Percentiles rank a stretch among this genome's conserved stretches.
Conservation (phyloP, 2,888 invertebrate species). For the Eurytoma californica region DNA sequence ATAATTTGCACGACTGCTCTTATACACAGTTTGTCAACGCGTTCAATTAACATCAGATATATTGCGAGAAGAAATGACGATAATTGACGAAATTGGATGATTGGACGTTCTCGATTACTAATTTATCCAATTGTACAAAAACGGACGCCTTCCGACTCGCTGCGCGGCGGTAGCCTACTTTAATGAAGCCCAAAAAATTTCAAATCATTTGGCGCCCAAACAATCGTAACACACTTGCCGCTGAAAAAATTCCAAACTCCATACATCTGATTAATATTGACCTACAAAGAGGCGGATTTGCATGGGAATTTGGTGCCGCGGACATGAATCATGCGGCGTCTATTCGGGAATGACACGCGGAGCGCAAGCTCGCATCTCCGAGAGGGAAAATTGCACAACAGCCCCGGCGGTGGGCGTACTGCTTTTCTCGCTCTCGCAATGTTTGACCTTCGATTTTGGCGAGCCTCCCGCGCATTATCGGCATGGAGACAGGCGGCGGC, state of each 20-base stretch:
- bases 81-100: no score
- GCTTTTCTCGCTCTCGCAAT: background rate
- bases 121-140: no score
- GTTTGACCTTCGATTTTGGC: constrained; percentile 32
- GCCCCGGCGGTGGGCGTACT: background rate
- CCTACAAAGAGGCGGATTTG: constrained; percentile 23
- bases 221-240: constrained; percentile 5
- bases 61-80: no score
- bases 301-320: constrained; percentile 44
- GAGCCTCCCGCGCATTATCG: background rate
- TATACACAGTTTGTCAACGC: no score
- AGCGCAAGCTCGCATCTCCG: no score
- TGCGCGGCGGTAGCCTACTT: no score
- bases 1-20: no score
- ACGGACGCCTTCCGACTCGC: no score
- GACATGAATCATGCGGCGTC: constrained; percentile 40
- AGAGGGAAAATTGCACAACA: constrained; percentile 34
- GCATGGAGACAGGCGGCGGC: background rate
- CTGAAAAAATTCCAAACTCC: background rate
- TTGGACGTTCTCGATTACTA: no score
- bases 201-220: background rate
- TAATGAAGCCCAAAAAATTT: no score
- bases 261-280: constrained; percentile 29
- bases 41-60: no score
- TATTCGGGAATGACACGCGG: constrained; percentile 19